Conservation (phyloP, 30 jellyfish, hydroid and myxozoan genomes). For the Chrysaora quinquecirrha region DNA sequence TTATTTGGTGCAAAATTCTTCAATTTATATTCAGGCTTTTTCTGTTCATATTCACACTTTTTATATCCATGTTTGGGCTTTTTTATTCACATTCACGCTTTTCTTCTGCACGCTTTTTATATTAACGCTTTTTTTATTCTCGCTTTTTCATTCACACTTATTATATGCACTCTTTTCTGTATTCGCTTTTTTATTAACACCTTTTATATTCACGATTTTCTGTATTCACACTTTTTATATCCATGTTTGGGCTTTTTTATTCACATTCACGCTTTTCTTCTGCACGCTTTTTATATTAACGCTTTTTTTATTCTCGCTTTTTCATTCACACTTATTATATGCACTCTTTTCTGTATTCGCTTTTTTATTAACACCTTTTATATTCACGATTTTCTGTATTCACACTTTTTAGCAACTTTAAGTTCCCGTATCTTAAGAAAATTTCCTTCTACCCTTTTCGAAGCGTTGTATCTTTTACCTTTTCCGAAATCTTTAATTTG, state of each 20-base stretch:
- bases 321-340: constrained; percentile 2
- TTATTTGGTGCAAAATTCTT: constrained; percentile 14
- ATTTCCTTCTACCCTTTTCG: constrained; percentile 19
- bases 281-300: background rate
- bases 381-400: constrained; percentile 16
- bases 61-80: background rate
- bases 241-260: background rate
- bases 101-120: background rate
- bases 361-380: background rate
- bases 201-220: constrained; percentile 10
- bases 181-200: background rate
- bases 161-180: background rate
- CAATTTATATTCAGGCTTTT: constrained; percentile 14
- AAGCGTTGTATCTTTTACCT: constrained; percentile 39
- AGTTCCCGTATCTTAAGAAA: constrained; percentile 26
- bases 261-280: background rate
- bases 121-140: background rate
- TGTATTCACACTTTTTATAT: constrained; percentile 3
- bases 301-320: background rate
- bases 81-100: background rate
- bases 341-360: background rate
- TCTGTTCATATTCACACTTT: constrained; percentile 9
- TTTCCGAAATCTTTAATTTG: constrained; percentile 17
- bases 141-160: constrained; percentile 3
- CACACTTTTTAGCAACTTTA: constrained; percentile 29